A percentile compares a stretch with the other conserved stretches of the same genome.
Conservation (phyloP, 2,888 invertebrate genomes). For the Xanthia icteritia region DNA sequence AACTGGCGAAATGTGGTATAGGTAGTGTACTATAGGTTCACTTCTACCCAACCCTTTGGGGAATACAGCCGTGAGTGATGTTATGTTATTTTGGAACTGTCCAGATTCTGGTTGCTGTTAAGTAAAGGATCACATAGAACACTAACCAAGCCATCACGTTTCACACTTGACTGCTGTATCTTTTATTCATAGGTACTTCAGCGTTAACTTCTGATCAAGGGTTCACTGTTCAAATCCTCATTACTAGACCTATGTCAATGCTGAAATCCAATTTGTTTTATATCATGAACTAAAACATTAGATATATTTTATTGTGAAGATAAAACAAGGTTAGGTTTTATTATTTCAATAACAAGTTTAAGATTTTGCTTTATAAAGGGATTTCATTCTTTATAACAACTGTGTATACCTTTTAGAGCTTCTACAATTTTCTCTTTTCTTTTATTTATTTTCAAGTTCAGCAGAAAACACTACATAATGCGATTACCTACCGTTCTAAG, state of each 20-base stretch:
- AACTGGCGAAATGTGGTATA: background rate
- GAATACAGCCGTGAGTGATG: background rate
- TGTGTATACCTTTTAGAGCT: background rate
- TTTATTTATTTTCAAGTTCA: conserved; percentile 14
- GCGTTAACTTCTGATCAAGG: conserved; percentile 33
- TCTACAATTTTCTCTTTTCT: background rate
- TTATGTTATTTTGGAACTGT: background rate
- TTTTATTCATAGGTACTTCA: conserved; percentile 50
- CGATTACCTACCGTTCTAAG: background rate
- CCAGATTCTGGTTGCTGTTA: background rate
- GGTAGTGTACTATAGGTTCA: background rate
- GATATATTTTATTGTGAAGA: conserved; percentile 11
- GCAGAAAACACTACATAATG: background rate
- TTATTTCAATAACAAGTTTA: conserved; percentile 11
- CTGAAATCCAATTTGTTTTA: conserved; percentile 37
- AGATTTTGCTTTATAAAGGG: background rate
- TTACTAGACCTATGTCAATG: conserved; percentile 32
- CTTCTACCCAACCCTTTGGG: background rate
- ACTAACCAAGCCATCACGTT: conserved; percentile 47
- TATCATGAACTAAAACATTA: conserved; percentile 4
- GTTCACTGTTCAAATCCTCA: conserved; percentile 45
- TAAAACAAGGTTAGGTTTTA: background rate
- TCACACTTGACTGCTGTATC: conserved; percentile 44
- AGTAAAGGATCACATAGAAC: conserved; percentile 23
- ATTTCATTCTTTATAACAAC: background rate